Percentiles rank a stretch among this genome's conserved stretches.
These are phyloP conservation scores for Sebastes flavidus DNA, from an alignment of 2,797 vertebrate genomes.

Conservation along the genomic window DNA sequence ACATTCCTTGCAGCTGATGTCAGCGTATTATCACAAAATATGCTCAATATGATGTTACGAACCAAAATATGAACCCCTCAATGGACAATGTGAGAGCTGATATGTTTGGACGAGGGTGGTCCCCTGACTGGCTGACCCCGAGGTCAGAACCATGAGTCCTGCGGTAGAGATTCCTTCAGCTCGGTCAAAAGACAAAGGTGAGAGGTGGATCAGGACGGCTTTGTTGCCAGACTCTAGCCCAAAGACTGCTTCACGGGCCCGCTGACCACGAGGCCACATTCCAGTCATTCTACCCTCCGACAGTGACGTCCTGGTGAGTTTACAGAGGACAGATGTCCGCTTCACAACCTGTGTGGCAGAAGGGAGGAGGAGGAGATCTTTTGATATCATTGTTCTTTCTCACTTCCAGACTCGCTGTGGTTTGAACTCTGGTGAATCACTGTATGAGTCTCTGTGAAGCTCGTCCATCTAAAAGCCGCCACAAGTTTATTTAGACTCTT, in stretches of 20 bases:
- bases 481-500: conserved; percentile 58
- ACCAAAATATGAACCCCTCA: conserved; percentile 65
- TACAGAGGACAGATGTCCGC: conserved; percentile 64
- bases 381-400: conserved; percentile 56
- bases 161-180: conserved; percentile 58
- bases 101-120: conserved; percentile 75
- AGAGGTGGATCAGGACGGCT: conserved; percentile 43
- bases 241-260: conserved; percentile 38
- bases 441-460: conserved; percentile 40
- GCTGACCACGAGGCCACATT: conserved; percentile 64
- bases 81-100: conserved; percentile 68
- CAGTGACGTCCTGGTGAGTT: conserved; percentile 51
- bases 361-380: conserved; percentile 21
- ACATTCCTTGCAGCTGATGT: conserved; percentile 81
- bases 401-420: conserved; percentile 51
- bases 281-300: conserved; percentile 58
- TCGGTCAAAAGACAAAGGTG: conserved; percentile 51
- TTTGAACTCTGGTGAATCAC: conserved; percentile 66
- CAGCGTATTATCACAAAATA: conserved; percentile 65
- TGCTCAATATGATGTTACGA: conserved; percentile 69
- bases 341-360: conserved; percentile 64
- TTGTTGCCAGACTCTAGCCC: conserved; percentile 40
- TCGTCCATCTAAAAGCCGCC: conserved; percentile 42
- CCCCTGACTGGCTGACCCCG: conserved; percentile 56
- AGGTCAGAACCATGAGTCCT: conserved; percentile 63